Evolutionary conservation across 2,888 invertebrate species (phyloP), one percentile per base, ranked within the genome.

Genomic region (Nasonia oneida): DNA sequence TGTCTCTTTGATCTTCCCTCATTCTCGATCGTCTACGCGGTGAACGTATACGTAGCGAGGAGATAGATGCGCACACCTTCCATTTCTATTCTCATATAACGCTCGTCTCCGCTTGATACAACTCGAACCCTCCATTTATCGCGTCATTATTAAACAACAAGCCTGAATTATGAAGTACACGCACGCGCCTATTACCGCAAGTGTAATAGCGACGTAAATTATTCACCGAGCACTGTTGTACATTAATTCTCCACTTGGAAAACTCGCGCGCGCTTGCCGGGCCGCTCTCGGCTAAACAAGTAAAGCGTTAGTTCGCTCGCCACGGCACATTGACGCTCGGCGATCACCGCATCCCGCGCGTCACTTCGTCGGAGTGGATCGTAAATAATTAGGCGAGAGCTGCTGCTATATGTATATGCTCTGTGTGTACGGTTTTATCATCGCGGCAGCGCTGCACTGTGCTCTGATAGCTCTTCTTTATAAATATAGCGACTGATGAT

Each of bases 321-420:
- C 10, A 29, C 70, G n/a, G 75, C 73, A 53, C 29, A 42, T 47
- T 29, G 67, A 67, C 33, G 39, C 78, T 29, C 39, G 47, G 37
- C 76, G 57, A 14, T 10, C 53, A 64, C 37, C 29, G 23, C 75
- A 53, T 57, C 67, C 18, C 64, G 53, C n/a, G 8, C 76, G 57
- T 76, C 53, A 61, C 71, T 23, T 47, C 29, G 23, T 18, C 12
- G 12, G 80, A 76, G 80, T 71, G 57, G 57, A 57, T 81, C 81
- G 57, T 84, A 84, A 84, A 84, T 84, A 84, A 70, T 81, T 84
- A 76, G 70, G 57, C 76, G 47, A 74, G 64, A 53, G 73, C 73
- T 61, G 57, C 23, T 61, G 53, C 53, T 3, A 6, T 53, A 53
- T 53, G 4, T 53, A 29, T 29, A 29, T 29, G 29, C 2, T 53